phyloP scores from a whole-genome alignment of 2,888 invertebrate genomes.

The Synanthedon myopaeformis region DNA sequence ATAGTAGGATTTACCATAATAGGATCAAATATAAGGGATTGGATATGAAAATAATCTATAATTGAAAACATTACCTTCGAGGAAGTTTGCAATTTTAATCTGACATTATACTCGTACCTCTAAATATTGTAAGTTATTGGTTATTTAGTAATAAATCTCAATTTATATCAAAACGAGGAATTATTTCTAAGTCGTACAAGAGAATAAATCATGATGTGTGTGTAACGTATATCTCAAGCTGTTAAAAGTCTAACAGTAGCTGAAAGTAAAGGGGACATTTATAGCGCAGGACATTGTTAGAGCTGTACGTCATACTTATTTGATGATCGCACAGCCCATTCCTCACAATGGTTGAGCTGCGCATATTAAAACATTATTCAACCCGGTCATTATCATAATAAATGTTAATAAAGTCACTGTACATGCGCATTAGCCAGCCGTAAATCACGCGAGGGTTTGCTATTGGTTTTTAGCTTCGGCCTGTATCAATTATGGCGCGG shows the following conservation, averaged over 20 bases:
- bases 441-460: conserved; percentile 49
- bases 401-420: conserved; percentile 61
- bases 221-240: no score
- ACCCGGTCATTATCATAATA: conserved; percentile 57
- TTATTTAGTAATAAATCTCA: no score
- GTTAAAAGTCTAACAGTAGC: no score
- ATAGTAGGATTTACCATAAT: neutral
- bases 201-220: no score
- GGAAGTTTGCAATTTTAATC: no score
- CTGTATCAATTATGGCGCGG: conserved; percentile 54
- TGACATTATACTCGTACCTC: no score
- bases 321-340: neutral
- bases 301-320: conserved; percentile 4
- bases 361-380: conserved; percentile 56
- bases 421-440: conserved; percentile 53
- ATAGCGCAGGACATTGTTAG: neutral
- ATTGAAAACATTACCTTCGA: no score
- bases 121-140: no score
- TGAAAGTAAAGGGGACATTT: neutral
- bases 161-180: no score
- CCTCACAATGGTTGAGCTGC: conserved; percentile 7
- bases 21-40: no score
- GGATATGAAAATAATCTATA: no score
- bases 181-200: no score
- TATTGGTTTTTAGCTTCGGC: conserved; percentile 58